phyloP scores from a whole-genome alignment of 2,888 invertebrate genomes.

The Scaptomyza flava region DNA sequence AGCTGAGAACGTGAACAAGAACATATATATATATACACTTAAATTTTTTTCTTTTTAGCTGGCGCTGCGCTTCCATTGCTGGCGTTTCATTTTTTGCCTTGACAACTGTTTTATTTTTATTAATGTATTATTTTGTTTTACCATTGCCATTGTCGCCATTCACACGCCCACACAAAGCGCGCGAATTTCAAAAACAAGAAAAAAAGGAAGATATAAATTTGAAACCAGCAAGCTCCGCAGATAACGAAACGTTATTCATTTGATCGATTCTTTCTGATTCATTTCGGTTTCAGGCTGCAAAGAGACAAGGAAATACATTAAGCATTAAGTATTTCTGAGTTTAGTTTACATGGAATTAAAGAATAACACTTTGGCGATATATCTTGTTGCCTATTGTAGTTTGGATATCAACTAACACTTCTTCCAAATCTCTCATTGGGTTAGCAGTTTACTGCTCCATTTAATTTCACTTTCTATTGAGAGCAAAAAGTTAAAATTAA shows the following conservation, averaged over 20 bases:
- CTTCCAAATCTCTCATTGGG: too few relatives aligned
- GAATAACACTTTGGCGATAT: too few relatives aligned
- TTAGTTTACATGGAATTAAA: too few relatives aligned
- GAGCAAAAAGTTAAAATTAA: too few relatives aligned
- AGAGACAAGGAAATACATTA: too few relatives aligned
- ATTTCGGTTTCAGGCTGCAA: slow-evolving; percentile 17
- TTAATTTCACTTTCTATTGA: too few relatives aligned
- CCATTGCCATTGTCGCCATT: slow-evolving; percentile 40
- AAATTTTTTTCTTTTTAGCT: slow-evolving; percentile 5
- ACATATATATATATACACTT: slow-evolving; percentile 17
- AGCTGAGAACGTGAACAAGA: slow-evolving; percentile 21
- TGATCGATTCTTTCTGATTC: slow-evolving; percentile 43
- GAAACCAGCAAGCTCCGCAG: slow-evolving; percentile 28
- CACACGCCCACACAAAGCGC: slow-evolving; percentile 36
- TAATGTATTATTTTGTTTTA: slow-evolving; percentile 10
- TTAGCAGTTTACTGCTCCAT: too few relatives aligned
- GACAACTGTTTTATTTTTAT: slow-evolving; percentile 21
- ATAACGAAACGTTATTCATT: slow-evolving; percentile 42
- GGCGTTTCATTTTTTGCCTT: slow-evolving; percentile 55
- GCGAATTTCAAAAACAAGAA: slow-evolving; percentile 1
- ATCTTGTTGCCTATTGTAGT: too few relatives aligned
- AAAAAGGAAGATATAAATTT: too few relatives aligned
- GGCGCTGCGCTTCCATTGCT: slow-evolving; percentile 50
- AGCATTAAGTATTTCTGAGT: too few relatives aligned
- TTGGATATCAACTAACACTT: too few relatives aligned